Percentiles rank a stretch among this genome's conserved stretches.
Evolutionary conservation across 1,140 invertebrate species (phyloP).

Genomic region (Phymastichus coffea): DNA sequence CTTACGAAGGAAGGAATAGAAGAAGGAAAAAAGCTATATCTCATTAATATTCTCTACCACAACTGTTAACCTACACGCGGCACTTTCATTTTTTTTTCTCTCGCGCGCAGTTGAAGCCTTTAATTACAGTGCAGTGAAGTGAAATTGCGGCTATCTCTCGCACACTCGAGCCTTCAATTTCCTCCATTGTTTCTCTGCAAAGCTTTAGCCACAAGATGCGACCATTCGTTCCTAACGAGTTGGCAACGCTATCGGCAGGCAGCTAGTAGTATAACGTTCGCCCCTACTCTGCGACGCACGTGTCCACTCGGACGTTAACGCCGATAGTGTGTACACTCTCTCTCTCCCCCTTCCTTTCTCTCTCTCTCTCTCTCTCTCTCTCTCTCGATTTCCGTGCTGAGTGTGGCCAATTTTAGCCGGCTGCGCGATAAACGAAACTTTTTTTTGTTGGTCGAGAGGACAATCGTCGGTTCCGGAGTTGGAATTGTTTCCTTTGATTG

Average conservation of each 20-base stretch:
- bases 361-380: too few relatives aligned
- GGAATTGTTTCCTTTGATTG: too few relatives aligned
- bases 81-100: not conserved
- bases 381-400: conserved; percentile 20
- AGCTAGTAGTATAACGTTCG: conserved; percentile 30
- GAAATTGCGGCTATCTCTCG: conserved; percentile 5
- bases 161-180: conserved; percentile 24
- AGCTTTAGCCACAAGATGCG: not conserved
- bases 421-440: too few relatives aligned
- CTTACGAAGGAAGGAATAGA: too few relatives aligned
- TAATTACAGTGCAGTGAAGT: conserved; percentile 20
- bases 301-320: conserved; percentile 48
- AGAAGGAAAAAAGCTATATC: too few relatives aligned
- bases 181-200: conserved; percentile 16
- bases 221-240: conserved; percentile 46
- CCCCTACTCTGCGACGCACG: conserved; percentile 31
- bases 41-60: too few relatives aligned
- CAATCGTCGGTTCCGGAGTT: too few relatives aligned
- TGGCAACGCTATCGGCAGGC: conserved; percentile 44
- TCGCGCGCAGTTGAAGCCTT: not conserved
- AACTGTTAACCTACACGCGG: too few relatives aligned
- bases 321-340: conserved; percentile 39
- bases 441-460: too few relatives aligned
- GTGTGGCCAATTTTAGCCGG: too few relatives aligned
- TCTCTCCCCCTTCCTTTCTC: too few relatives aligned